Evolutionary conservation across 2,888 invertebrate genomes (phyloP), one percentile per base, ranked within the genome.

Genomic region (Diarsia dahlii): DNA sequence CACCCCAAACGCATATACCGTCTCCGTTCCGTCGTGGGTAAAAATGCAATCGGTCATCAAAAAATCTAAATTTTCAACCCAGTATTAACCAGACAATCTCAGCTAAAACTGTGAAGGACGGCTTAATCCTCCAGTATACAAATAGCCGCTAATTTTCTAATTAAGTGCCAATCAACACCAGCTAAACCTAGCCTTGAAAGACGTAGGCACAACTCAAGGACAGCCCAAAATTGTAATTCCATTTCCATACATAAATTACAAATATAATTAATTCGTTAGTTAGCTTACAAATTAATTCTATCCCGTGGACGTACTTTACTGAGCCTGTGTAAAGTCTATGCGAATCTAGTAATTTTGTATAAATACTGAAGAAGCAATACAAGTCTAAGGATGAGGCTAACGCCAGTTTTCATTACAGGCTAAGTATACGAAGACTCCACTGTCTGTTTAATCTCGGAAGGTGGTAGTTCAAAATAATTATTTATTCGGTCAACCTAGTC

Each of bases 181-280:
- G 12, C 9, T 54, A 10, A 23, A 13, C 77, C 34, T 20, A 58
- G 52, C 50, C 64, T 48, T 39, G 34, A 2, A 18, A 10, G 20
- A 3, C 13, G 62, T 20, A 34, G 46, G 20, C 15, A n/a, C 20
- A 2, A 18, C 70, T 56, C 46, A 52, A 78, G 63, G 63, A 13
- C 71, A 13, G 34, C 58, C 60, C 71, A 34, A 79, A 45, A n/a
- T 83, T 78, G 54, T 83, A 56, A 63, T 78, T 34, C 69, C 28
- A 65, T 69, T 83, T 78, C 69, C 71, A 84, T 84, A 71, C 84
- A 84, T 79, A 84, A 84, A 79, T 79, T 84, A 79, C 54, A 13
- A 71, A 80, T 60, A 72, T 80, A 66, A 80, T 80, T 62, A 80
- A 84, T 80, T 80, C 60, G 80, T 84, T 79, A 52, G 64, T 65